Conservation (phyloP, 2,113 vertebrate species). For the Cervus canadensis region DNA sequence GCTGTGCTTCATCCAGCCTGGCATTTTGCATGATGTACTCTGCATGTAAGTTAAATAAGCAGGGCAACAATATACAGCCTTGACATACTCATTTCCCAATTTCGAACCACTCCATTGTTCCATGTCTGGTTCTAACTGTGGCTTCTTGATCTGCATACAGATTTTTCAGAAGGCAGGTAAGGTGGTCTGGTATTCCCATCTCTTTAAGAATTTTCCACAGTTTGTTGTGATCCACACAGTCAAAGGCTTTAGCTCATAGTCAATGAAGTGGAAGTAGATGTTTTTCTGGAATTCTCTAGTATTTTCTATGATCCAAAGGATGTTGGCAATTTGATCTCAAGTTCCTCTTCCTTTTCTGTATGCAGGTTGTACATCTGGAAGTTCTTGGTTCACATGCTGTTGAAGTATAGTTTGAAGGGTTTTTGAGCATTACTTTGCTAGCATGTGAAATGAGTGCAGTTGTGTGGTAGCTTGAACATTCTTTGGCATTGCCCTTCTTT, state of each 20-base stretch:
- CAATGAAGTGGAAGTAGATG: not conserved
- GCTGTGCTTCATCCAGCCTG: not conserved
- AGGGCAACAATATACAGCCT: not conserved
- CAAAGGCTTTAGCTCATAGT: not conserved
- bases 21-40: not conserved
- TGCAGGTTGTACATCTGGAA: not conserved
- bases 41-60: not conserved
- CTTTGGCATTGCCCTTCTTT: not conserved
- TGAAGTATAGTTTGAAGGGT: not conserved
- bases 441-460: not conserved
- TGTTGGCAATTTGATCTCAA: not conserved
- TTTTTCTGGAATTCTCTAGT: not conserved
- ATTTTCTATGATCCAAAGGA: not conserved
- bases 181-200: not conserved
- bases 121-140: not conserved
- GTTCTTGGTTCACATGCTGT: not conserved
- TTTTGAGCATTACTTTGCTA: not conserved
- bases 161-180: not conserved
- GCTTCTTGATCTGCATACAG: not conserved
- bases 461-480: not conserved
- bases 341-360: not conserved
- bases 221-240: not conserved
- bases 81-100: not conserved
- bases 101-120: not conserved
- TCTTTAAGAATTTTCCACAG: not conserved